Base-by-base conservation (phyloP, 2,797 vertebrate species). In the Scarus forsteni region DNA sequence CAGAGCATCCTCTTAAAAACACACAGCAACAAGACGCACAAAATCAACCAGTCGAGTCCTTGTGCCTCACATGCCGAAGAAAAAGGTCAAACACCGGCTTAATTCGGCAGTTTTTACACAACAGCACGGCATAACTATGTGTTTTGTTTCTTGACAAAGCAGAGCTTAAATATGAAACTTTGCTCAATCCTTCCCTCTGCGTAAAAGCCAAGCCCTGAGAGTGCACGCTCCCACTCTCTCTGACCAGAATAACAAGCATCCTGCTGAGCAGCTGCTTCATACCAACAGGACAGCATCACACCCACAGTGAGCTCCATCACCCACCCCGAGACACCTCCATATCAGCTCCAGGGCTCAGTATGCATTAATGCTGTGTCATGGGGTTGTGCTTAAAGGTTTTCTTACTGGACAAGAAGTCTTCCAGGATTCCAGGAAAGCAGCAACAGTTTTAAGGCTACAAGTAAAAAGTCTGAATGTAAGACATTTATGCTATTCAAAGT, bases 161-260 rank as follows among this genome's bases (percentile, higher is more conserved):
- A 49, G 10, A 11, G 36, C 57, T 40, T 10, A 38, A 70, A 39
- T 10, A 39, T 27, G 27, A 81, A 68, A 55, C 60, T 40, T 45
- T 52, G 60, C 46, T 60, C 16, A 60, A 54, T 39, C 55, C 53
- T 44, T 71, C 39, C n/a, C 66, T 65, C 52, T 70, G 68, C 75
- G 79, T 76, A 71, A 61, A 10, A 58, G 68, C 69, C n/a, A 67
- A 64, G 75, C 54, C 35, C 71, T 18, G 67, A n/a, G 66, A 50
- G 73, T 54, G 83, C 80, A 75, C 44, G 62, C 54, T 60, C 65
- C 67, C 71, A 63, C 60, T 60, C 72, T 71, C 77, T 77, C 88
- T 91, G 81, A 89, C 85, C 84, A 85, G 88, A 91, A 92, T 92
- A 88, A 87, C 79, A 89, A 88, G 73, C 87, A 85, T 80, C 84